phyloP scores from a whole-genome alignment of 1,140 invertebrate genomes.

The Alviniconcha marisindica region DNA sequence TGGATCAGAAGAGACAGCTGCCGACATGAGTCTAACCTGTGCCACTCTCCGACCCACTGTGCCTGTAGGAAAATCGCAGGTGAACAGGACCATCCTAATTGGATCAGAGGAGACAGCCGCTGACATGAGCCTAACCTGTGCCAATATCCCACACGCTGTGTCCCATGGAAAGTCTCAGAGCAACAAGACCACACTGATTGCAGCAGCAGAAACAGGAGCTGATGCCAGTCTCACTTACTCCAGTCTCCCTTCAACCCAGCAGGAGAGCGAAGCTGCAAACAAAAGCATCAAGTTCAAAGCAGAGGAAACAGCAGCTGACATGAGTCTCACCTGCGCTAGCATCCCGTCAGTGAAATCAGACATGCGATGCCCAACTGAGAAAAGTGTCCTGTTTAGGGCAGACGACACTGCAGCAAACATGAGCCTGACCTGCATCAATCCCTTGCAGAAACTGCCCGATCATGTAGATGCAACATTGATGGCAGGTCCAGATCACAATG shows the following conservation, averaged over 20 bases:
- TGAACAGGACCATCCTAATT: no score
- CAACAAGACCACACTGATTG: background rate
- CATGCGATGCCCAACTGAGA: background rate
- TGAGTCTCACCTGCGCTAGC: slow-evolving; percentile 6
- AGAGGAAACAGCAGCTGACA: slow-evolving; percentile 7
- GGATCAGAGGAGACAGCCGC: background rate
- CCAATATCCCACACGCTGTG: background rate
- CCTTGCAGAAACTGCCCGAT: no score
- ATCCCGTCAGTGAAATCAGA: background rate
- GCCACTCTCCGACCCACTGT: background rate
- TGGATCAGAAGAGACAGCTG: background rate
- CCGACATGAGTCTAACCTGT: slow-evolving; percentile 9
- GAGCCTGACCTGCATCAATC: background rate
- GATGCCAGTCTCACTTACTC: background rate
- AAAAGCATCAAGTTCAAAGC: background rate
- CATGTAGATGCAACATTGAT: no score
- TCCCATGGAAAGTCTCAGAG: background rate
- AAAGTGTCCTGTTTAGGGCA: no score
- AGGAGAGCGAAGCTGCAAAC: no score
- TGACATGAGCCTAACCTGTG: slow-evolving; percentile 7
- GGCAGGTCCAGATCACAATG: background rate
- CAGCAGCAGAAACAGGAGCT: background rate
- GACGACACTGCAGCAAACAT: background rate
- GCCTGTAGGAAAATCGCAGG: no score
- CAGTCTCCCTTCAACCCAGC: no score